These are phyloP conservation scores for Pandion haliaetus DNA, from an alignment of 2,113 vertebrate genomes.

Conservation along the genomic window DNA sequence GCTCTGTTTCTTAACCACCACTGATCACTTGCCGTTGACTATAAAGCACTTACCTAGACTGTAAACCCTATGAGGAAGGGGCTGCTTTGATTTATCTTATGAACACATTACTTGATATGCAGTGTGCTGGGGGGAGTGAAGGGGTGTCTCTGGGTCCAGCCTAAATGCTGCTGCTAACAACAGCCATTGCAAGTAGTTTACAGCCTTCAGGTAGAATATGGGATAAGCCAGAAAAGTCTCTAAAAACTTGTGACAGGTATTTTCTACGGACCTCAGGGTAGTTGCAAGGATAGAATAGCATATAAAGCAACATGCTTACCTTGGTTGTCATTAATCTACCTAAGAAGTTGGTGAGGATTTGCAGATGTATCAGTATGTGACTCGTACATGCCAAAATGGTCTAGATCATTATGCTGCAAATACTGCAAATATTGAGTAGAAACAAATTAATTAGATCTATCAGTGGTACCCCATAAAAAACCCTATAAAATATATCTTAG, in stretches of 20 bases:
- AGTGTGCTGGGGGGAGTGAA: not conserved
- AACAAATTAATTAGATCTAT: not conserved
- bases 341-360: not conserved
- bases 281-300: not conserved
- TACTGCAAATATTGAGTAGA: not conserved
- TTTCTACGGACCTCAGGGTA: not conserved
- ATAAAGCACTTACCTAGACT: not conserved
- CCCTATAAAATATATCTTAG: not conserved
- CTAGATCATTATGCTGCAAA: not conserved
- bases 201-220: not conserved
- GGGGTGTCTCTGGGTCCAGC: not conserved
- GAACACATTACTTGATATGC: not conserved
- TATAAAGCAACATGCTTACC: not conserved
- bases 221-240: not conserved
- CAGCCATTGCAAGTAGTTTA: not conserved
- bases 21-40: not conserved
- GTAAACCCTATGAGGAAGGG: not conserved
- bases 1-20: not conserved
- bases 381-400: accelerated
- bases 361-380: not conserved
- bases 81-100: not conserved
- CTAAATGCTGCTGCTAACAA: not conserved
- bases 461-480: not conserved
- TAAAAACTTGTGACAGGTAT: not conserved
- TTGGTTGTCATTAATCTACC: not conserved